phyloP scores from a whole-genome alignment of 2,113 vertebrate genomes.

The Apteryx mantelli region DNA sequence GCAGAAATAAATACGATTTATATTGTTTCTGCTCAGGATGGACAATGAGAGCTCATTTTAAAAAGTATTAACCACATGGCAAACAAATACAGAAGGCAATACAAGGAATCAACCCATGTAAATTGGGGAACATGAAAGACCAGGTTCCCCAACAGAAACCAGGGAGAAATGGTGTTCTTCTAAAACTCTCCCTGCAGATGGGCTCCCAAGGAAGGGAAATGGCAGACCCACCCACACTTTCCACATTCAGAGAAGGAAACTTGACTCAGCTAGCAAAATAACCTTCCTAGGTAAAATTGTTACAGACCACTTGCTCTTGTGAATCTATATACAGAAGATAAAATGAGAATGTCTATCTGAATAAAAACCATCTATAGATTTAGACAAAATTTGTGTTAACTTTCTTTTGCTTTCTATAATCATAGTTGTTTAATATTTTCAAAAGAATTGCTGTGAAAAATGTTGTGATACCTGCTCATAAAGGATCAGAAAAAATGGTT shows the following conservation, averaged over 20 bases:
- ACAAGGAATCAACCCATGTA: background rate
- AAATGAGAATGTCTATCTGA: background rate
- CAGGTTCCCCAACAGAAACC: background rate
- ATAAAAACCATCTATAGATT: background rate
- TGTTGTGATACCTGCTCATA: background rate
- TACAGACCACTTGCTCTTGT: background rate
- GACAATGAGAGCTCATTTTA: background rate
- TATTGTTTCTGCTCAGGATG: background rate
- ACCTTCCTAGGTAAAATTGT: background rate
- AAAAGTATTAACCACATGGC: background rate
- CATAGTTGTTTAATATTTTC: background rate
- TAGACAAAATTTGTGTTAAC: background rate
- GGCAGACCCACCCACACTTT: background rate
- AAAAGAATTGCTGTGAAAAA: background rate
- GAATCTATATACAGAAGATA: background rate
- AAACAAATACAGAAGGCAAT: background rate
- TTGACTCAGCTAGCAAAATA: background rate
- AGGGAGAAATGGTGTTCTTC: background rate
- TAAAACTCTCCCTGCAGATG: background rate
- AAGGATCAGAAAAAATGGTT: background rate
- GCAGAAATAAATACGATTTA: background rate
- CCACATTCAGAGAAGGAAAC: background rate
- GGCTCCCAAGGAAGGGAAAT: background rate
- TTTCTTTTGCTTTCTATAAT: background rate
- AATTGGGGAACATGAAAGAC: background rate